These are phyloP conservation scores for Lutjanus argentimaculatus DNA, from an alignment of 2,797 vertebrate species.

Conservation along the genomic window DNA sequence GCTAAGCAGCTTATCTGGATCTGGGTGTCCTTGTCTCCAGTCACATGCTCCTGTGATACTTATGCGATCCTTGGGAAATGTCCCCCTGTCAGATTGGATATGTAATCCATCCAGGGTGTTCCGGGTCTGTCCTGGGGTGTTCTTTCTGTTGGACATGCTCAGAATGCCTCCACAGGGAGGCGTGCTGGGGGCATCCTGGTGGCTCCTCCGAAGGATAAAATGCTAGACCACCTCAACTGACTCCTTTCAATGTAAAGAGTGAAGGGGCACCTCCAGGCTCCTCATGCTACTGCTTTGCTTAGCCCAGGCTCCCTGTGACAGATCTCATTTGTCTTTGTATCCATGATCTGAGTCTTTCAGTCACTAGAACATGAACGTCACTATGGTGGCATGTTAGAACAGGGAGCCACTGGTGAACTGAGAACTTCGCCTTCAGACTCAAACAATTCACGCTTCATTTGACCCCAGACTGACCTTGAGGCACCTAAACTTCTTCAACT, in stretches of 20 bases:
- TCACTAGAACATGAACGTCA: neutral
- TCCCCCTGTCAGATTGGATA: neutral
- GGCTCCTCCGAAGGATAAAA: neutral
- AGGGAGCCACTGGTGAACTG: neutral
- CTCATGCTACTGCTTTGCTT: neutral
- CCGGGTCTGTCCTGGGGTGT: neutral
- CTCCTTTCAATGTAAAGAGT: neutral
- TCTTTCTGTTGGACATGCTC: constrained; percentile 10
- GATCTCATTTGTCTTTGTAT: neutral
- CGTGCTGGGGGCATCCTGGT: neutral
- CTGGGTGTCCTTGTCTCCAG: neutral
- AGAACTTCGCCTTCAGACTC: neutral
- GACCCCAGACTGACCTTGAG: neutral
- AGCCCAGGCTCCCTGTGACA: neutral
- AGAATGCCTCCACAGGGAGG: constrained; percentile 5
- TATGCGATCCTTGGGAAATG: neutral
- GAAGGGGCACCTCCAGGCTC: neutral
- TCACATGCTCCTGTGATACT: neutral
- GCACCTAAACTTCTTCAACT: neutral
- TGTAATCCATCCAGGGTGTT: constrained; percentile 2
- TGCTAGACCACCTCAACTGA: neutral
- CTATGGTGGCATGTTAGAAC: neutral
- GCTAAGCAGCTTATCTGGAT: neutral
- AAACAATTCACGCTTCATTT: neutral
- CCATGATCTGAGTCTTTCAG: neutral